Evolutionary conservation across 2,888 invertebrate genomes (phyloP).

Genomic region (Eupithecia subumbrata): DNA sequence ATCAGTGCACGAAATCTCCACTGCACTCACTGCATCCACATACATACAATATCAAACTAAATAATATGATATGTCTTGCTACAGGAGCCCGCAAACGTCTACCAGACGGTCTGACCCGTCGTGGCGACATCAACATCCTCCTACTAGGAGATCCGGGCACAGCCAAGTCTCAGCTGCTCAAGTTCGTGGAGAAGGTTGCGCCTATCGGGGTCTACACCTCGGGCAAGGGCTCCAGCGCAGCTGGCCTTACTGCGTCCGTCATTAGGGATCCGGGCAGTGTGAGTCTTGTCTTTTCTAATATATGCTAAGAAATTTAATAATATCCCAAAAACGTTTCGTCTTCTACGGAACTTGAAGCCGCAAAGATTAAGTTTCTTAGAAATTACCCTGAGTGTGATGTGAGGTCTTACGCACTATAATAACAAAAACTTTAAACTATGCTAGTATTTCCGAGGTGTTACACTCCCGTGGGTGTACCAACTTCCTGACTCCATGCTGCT

Average conservation of each 20-base stretch:
- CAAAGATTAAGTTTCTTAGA: no score
- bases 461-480: background rate
- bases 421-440: background rate
- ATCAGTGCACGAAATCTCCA: no score
- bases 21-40: no score
- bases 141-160: slow-evolving; percentile 99
- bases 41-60: no score
- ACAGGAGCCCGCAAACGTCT: slow-evolving; percentile 91
- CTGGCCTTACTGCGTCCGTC: slow-evolving; percentile 99
- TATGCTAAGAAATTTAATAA: no score
- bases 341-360: no score
- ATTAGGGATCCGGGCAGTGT: slow-evolving; percentile 96
- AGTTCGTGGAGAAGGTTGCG: slow-evolving; percentile 97
- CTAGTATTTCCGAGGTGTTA: background rate
- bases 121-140: slow-evolving; percentile 98
- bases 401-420: no score
- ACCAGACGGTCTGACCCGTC: slow-evolving; percentile 97
- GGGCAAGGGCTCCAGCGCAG: slow-evolving; percentile 99
- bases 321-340: no score
- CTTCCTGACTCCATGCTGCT: background rate
- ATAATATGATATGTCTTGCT: background rate
- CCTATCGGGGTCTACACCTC: slow-evolving; percentile 99
- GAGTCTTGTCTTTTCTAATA: slow-evolving; percentile 59
- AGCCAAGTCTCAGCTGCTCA: slow-evolving; percentile 98
- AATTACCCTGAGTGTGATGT: no score